phyloP scores from a whole-genome alignment of 1,140 invertebrate species.

The Physella acuta region DNA sequence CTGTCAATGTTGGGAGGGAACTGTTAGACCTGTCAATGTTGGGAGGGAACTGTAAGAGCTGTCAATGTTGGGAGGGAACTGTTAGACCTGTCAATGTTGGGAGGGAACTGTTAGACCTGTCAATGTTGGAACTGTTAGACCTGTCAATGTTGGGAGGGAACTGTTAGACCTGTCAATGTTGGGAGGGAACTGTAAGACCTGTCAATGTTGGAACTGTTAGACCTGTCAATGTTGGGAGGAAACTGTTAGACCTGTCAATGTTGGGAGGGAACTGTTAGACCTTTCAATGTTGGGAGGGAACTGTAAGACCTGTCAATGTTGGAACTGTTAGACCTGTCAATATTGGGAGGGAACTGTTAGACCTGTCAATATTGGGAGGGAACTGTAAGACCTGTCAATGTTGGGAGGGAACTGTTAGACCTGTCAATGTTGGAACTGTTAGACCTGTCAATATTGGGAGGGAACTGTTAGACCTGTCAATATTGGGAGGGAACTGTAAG shows the following conservation, averaged over 20 bases:
- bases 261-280: constrained; percentile 53
- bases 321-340: constrained; percentile 47
- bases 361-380: too few relatives aligned
- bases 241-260: constrained; percentile 29
- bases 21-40: constrained; percentile 42
- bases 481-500: too few relatives aligned
- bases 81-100: constrained; percentile 39
- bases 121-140: constrained; percentile 26
- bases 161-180: constrained; percentile 42
- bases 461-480: constrained; percentile 30
- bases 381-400: constrained; percentile 45
- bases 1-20: too few relatives aligned
- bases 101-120: constrained; percentile 28
- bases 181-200: constrained; percentile 27
- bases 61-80: too few relatives aligned
- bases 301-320: constrained; percentile 29
- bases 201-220: constrained; percentile 53
- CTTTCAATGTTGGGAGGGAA: constrained; percentile 23
- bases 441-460: constrained; percentile 31
- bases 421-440: constrained; percentile 50
- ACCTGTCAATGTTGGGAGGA: constrained; percentile 19
- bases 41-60: constrained; percentile 26
- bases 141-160: too few relatives aligned
- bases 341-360: constrained; percentile 15
- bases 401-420: constrained; percentile 20